phyloP scores from a whole-genome alignment of 2,888 invertebrate species.

The Eueremaeus valkanovi region DNA sequence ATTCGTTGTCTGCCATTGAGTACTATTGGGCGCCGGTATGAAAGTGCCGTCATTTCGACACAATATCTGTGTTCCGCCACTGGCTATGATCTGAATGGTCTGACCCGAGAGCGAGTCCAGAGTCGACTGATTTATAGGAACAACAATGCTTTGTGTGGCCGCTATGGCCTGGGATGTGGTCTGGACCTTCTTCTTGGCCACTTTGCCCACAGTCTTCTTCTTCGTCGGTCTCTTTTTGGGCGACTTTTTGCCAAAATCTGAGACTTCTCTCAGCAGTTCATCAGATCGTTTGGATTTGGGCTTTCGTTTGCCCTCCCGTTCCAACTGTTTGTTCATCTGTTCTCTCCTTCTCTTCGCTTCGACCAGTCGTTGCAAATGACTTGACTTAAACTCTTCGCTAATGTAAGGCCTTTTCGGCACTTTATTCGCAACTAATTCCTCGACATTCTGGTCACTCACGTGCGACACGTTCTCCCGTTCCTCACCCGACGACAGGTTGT shows the following conservation, averaged over 20 bases:
- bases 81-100: constrained; percentile 31
- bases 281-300: not conserved
- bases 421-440: not conserved
- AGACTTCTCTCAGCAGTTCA: not conserved
- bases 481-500: not conserved
- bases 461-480: constrained; percentile 18
- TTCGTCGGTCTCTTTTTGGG: constrained; percentile 6
- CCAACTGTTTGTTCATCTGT: constrained; percentile 28
- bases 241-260: not conserved
- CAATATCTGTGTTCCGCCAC: constrained; percentile 29
- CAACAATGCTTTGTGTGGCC: constrained; percentile 18
- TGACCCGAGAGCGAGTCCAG: constrained; percentile 20
- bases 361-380: constrained; percentile 19
- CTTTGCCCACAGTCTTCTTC: constrained; percentile 21
- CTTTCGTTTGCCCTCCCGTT: constrained; percentile 22
- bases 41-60: constrained; percentile 28
- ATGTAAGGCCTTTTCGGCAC: not conserved
- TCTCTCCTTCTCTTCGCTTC: constrained; percentile 28
- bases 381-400: constrained; percentile 26
- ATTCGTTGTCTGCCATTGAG: not conserved
- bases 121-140: constrained; percentile 26
- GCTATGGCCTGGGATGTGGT: not conserved
- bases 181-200: not conserved
- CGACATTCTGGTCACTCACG: not conserved
- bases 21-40: constrained; percentile 6